Conservation (phyloP, 2,797 vertebrate genomes). For the Xyrichtys novacula region DNA sequence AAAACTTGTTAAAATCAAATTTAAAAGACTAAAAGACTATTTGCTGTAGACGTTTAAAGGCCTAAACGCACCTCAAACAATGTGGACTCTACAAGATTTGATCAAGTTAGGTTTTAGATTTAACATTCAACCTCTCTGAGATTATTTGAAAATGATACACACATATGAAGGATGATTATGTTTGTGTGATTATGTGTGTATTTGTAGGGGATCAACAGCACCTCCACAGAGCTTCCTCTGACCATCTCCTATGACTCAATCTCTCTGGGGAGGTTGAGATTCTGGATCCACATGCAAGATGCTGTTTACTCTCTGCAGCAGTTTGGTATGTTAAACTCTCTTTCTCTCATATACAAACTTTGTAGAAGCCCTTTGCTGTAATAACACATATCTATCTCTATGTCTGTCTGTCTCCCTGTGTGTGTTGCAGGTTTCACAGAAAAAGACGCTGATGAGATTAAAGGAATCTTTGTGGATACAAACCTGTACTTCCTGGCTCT, state of each 20-base stretch:
- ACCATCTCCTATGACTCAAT: constrained; percentile 95
- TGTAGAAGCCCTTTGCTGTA: background rate
- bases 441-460: constrained; percentile 98
- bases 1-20: background rate
- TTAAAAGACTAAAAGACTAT: too few relatives aligned
- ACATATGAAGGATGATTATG: too few relatives aligned
- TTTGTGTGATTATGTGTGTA: constrained; percentile 18
- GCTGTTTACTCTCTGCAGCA: constrained; percentile 96
- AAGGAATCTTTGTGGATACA: constrained; percentile 98
- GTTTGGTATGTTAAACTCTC: constrained; percentile 86
- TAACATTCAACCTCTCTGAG: too few relatives aligned
- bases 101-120: too few relatives aligned
- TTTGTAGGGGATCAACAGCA: constrained; percentile 92
- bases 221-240: constrained; percentile 90
- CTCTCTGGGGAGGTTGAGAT: constrained; percentile 93
- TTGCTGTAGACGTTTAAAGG: too few relatives aligned
- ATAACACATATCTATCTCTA: background rate
- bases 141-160: too few relatives aligned
- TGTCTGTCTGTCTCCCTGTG: background rate
- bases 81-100: too few relatives aligned
- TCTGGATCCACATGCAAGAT: constrained; percentile 99
- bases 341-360: background rate
- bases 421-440: constrained; percentile 92
- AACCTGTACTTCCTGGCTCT: constrained; percentile 96
- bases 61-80: too few relatives aligned